Evolutionary conservation across 2,888 invertebrate species (phyloP).

Genomic region (Isoperla grammatica): DNA sequence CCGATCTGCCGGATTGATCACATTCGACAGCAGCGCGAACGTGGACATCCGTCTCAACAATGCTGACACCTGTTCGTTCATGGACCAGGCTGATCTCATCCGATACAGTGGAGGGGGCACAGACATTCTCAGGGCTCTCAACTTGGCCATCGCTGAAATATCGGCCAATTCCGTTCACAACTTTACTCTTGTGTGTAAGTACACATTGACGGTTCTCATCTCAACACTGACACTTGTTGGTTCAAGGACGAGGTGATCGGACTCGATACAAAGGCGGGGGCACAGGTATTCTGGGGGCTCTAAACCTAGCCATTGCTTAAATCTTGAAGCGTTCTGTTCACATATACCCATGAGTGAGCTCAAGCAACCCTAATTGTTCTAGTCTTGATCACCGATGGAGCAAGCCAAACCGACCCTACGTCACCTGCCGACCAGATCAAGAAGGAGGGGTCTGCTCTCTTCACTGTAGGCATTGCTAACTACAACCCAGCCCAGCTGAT

Average conservation of each 20-base stretch:
- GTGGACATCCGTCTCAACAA: conserved; percentile 20
- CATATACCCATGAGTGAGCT: no score
- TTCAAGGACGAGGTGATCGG: conserved; percentile 9
- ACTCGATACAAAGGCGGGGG: conserved; percentile 21
- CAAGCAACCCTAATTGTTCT: no score
- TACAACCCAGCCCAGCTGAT: conserved; percentile 24
- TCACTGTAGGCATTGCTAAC: conserved; percentile 26
- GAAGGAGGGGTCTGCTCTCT: conserved; percentile 17
- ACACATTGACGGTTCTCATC: no score
- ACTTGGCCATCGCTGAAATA: conserved; percentile 16
- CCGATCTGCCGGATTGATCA: conserved; percentile 22
- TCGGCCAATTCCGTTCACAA: conserved; percentile 11
- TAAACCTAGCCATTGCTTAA: conserved; percentile 18
- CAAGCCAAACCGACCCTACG: conserved; percentile 23
- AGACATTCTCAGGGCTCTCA: conserved; percentile 20
- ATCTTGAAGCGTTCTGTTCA: no score
- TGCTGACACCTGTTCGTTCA: conserved; percentile 22
- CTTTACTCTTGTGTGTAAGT: conserved; percentile 24
- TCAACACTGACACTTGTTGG: conserved; percentile 19
- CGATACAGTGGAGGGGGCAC: conserved; percentile 22
- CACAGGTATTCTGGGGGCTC: conserved; percentile 20
- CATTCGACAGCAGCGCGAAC: conserved; percentile 22
- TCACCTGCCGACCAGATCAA: conserved; percentile 19
- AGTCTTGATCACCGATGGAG: conserved; percentile 27
- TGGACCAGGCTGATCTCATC: conserved; percentile 6